A percentile compares a stretch with the other conserved stretches of the same genome.
phyloP scores from a whole-genome alignment of 2,888 invertebrate genomes.

The Macaria liturata region DNA sequence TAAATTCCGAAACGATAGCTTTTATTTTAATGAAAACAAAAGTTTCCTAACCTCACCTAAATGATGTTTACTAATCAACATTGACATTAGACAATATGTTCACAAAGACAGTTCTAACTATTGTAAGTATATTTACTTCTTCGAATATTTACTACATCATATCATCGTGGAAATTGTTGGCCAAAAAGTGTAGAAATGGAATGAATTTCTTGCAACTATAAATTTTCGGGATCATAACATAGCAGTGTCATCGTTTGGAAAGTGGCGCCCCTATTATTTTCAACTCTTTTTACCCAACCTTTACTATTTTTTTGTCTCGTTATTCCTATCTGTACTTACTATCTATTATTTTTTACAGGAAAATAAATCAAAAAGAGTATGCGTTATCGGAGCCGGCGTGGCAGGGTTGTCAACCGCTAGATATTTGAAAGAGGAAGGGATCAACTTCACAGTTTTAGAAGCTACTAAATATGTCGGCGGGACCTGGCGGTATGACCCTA shows the following conservation, averaged over 20 bases:
- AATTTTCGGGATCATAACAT: no score
- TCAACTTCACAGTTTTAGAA: constrained; percentile 67
- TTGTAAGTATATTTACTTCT: background rate
- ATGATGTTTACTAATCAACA: constrained; percentile 1
- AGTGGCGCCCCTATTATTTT: no score
- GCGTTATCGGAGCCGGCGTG: constrained; percentile 72
- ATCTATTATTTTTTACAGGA: constrained; percentile 27
- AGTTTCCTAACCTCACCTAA: no score
- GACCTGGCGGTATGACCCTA: constrained; percentile 74
- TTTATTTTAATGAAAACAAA: no score
- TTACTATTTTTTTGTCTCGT: no score
- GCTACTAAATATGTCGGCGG: constrained; percentile 68
- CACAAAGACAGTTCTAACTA: constrained; percentile 7
- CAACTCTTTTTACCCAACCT: no score
- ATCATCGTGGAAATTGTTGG: no score
- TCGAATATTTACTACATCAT: no score
- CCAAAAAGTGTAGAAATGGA: no score
- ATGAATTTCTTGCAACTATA: no score
- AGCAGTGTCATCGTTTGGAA: no score
- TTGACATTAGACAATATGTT: constrained; percentile 16
- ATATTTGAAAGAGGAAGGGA: constrained; percentile 65
- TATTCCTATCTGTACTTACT: background rate
- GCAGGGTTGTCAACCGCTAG: constrained; percentile 66
- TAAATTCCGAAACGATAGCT: no score
- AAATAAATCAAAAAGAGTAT: constrained; percentile 51